Base-by-base conservation (phyloP, 2,888 invertebrate genomes). In the Congeria kusceri region DNA sequence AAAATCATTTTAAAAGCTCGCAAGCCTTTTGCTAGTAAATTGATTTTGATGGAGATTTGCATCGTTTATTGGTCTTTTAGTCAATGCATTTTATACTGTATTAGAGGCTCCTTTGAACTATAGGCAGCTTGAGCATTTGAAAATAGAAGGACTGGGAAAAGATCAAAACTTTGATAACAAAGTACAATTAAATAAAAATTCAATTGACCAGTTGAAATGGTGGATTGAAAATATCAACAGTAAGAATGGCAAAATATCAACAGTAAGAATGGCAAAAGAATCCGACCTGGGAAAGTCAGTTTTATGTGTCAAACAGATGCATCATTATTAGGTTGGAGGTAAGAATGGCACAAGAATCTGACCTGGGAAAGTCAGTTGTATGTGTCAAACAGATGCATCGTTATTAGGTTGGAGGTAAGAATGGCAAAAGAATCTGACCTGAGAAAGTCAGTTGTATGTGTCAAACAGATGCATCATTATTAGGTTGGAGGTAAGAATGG, bases 41-140 rank as follows among this genome's bases (percentile, higher is more conserved):
- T 3, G 1, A 1, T 39, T 7, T 47, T 2, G 3, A 28, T n/a
- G 3, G 49, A 64, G 64, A 47, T 25, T n/a, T 64, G 49, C 49
- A 9, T 64, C 64, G 4, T 64, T 64, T 47, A 64, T 27, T 20
- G 64, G 64, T 25, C 49, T 47, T n/a, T 15, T 64, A 28, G 49
- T 64, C 0, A 47, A 64, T 64, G 47, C 64, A 27, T 61, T 61
- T 61, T 61, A 29, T 29, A 32, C 59, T 18, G 59, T 61, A 18
- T 32, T 29, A 25, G 59, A 64, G 23, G 64, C 49, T 47, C 49
- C 63, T 15, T 39, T 49, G n/a, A 47, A 64, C 27, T 64, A 64
- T 49, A 47, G 64, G 18, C 18, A n/a, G 9, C 29, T 64, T 49
- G 64, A 39, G 15, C 39, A 15, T 39, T 39, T 15, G 15, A 39